Evolutionary conservation across 2,113 vertebrate genomes (phyloP), one percentile per base, ranked within the genome.

Genomic region (Gopherus evgoodei): DNA sequence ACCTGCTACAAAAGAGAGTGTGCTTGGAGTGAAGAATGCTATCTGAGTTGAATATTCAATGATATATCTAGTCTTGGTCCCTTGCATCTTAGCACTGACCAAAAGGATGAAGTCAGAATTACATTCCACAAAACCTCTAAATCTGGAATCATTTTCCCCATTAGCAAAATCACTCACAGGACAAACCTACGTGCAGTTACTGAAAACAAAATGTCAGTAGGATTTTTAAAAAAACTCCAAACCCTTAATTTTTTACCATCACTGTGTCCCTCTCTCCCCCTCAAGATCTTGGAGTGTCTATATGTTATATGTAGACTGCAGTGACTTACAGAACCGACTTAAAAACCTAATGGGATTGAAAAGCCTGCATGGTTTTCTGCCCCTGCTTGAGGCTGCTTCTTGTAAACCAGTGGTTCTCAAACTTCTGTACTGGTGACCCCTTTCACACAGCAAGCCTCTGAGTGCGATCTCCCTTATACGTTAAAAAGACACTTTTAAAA

Each of bases 361-460:
- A 95, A 93, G 85, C 56, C 90, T 92, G 81, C 1, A 49, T 95
- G 94, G 87, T 92, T 62, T 90, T 94, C 86, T 53, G 86, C 78
- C 91, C 90, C 93, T 90, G 94, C 62, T 82, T 93, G 93, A 97
- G 95, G 83, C 44, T 95, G 49, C 56, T 96, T 94, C 93, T 76
- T 42, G 38, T 44, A 75, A 75, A 75, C 9, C 9, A 10, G 54
- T 29, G 27, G 10, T n/a, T 53, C 17, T 53, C 52, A 21, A 53
- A 53, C 52, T 21, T 53, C 17, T 53, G 52, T 19, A 53, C 17
- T 53, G 52, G 17, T 53, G 52, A 53, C 17, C 17, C 52, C 52
- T 53, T 53, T 53, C 52, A 53, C 19, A 53, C 52, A 53, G 19
- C 17, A 21, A 53, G 52, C 52, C 52, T 53, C 52, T 53, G 52